Percentiles rank a stretch among this genome's conserved stretches.
Evolutionary conservation across 2,113 vertebrate genomes (phyloP).

Genomic region (Labeo catla): DNA sequence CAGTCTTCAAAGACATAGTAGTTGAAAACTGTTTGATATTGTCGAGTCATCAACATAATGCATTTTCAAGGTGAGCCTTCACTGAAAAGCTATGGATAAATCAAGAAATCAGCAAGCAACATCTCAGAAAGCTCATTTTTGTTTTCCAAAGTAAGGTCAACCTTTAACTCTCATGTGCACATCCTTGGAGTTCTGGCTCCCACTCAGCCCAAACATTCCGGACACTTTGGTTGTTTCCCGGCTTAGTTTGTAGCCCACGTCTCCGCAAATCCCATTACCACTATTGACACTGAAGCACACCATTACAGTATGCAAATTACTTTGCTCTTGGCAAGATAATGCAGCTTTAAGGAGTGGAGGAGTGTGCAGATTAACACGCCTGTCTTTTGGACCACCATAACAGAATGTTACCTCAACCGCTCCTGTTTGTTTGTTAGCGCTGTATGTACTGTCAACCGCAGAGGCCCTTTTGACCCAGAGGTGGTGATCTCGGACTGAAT

Average conservation of each 20-base stretch:
- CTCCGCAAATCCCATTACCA: constrained; percentile 74
- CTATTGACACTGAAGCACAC: constrained; percentile 66
- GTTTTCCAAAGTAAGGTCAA: constrained; percentile 24
- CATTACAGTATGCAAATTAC: constrained; percentile 71
- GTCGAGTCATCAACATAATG: neutral
- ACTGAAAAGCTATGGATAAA: neutral
- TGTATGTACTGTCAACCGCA: neutral
- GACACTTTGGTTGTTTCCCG: constrained; percentile 44
- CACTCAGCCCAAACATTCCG: constrained; percentile 41
- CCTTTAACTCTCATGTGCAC: neutral
- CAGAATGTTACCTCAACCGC: neutral
- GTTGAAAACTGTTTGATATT: neutral
- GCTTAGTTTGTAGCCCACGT: constrained; percentile 71
- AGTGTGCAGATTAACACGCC: constrained; percentile 42
- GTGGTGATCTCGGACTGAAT: constrained; percentile 3
- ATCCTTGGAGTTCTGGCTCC: constrained; percentile 26
- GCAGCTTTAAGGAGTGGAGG: constrained; percentile 56
- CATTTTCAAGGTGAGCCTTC: neutral
- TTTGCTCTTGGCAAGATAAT: constrained; percentile 59
- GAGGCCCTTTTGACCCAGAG: neutral
- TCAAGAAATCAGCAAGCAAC: neutral
- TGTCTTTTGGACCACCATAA: constrained; percentile 36
- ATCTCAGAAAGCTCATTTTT: constrained; percentile 8
- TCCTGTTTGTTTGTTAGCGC: constrained; percentile 22
- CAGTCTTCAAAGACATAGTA: neutral